Evolutionary conservation across 2,888 invertebrate species (phyloP).

Genomic region (Stenoptilia bipunctidactyla): DNA sequence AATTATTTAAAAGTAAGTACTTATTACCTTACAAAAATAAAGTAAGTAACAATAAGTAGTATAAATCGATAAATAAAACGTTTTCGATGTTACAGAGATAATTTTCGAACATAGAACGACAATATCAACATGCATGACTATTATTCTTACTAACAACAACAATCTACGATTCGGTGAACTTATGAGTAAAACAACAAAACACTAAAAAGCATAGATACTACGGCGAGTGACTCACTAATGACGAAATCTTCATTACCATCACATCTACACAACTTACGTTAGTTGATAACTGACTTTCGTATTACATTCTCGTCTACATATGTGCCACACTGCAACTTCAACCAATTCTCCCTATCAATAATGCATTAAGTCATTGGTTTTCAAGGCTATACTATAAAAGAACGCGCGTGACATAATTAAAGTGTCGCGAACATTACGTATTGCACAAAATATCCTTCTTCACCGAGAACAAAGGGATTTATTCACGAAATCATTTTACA

Average conservation of each 20-base stretch:
- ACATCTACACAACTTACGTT: slow-evolving; percentile 42
- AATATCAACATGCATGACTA: slow-evolving; percentile 35
- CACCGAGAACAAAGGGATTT: slow-evolving; percentile 57
- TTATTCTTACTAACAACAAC: slow-evolving; percentile 23
- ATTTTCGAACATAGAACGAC: slow-evolving; percentile 9
- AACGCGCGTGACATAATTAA: slow-evolving; percentile 38
- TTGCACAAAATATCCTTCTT: slow-evolving; percentile 48
- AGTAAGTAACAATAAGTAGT: no score
- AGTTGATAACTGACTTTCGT: slow-evolving; percentile 51
- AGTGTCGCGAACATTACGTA: slow-evolving; percentile 30
- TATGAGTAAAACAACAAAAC: no score
- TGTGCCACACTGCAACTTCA: not conserved
- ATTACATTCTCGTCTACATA: slow-evolving; percentile 37
- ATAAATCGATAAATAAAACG: no score
- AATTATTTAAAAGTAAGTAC: no score
- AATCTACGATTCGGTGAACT: slow-evolving; percentile 34
- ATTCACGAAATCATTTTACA: slow-evolving; percentile 37
- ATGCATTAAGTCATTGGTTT: slow-evolving; percentile 17
- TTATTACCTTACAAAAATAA: no score
- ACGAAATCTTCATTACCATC: slow-evolving; percentile 65
- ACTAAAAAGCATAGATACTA: slow-evolving; percentile 50
- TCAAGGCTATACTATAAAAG: slow-evolving; percentile 41
- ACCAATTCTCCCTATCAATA: slow-evolving; percentile 3
- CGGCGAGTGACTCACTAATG: slow-evolving; percentile 62
- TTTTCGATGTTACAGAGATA: no score